Evolutionary conservation across 2,888 invertebrate species (phyloP).

Genomic region (Tenthredo mesomela): DNA sequence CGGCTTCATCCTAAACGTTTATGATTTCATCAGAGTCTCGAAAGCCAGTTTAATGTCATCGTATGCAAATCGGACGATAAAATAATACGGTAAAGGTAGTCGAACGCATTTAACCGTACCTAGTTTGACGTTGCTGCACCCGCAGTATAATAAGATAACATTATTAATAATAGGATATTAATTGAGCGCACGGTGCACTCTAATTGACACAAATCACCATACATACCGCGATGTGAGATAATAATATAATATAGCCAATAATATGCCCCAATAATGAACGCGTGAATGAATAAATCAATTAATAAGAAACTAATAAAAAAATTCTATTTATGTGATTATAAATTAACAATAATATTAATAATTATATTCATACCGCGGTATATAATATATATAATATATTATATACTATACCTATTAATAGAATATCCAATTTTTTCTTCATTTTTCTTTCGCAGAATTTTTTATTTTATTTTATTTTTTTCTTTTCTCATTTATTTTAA

Average conservation of each 20-base stretch:
- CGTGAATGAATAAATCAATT: neutral
- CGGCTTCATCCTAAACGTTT: slow-evolving; percentile 20
- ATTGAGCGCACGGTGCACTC: slow-evolving; percentile 3
- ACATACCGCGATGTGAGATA: neutral
- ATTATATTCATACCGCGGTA: neutral
- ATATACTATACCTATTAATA: too few species aligned
- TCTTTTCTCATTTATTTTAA: neutral
- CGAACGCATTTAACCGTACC: neutral
- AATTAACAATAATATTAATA: neutral
- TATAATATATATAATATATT: too few species aligned
- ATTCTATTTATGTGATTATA: neutral
- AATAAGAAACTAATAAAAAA: neutral
- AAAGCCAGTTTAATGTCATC: slow-evolving; percentile 21
- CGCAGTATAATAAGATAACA: neutral
- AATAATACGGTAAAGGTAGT: slow-evolving; percentile 18
- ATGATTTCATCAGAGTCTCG: slow-evolving; percentile 28
- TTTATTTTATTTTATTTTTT: neutral
- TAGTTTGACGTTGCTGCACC: neutral
- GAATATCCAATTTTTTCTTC: too few species aligned
- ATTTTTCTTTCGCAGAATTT: too few species aligned
- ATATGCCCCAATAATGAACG: neutral
- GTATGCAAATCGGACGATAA: slow-evolving; percentile 28
- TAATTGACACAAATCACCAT: slow-evolving; percentile 7
- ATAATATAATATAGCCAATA: neutral
- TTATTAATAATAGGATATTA: slow-evolving; percentile 8